phyloP scores from a whole-genome alignment of 2,113 vertebrate genomes.

The Cervus canadensis region DNA sequence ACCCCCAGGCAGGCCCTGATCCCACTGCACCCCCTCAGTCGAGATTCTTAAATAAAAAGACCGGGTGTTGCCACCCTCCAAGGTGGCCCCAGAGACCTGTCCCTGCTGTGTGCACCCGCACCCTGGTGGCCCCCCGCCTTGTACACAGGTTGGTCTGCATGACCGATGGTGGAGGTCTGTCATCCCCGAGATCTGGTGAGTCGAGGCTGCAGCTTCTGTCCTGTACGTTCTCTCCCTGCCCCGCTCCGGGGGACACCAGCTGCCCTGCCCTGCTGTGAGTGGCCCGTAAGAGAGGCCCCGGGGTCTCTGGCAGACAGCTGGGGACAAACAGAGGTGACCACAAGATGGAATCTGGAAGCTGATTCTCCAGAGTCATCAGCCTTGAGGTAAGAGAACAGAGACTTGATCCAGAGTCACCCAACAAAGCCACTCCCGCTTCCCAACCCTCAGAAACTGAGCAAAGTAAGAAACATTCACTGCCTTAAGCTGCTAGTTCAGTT shows the following conservation, averaged over 20 bases:
- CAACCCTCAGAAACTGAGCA: not conserved
- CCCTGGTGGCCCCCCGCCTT: not conserved
- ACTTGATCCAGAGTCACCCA: not conserved
- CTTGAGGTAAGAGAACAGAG: not conserved
- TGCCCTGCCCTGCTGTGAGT: fast-evolving
- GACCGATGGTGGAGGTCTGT: fast-evolving
- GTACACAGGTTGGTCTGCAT: not conserved
- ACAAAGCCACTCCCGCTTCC: not conserved
- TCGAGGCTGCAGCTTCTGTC: not conserved
- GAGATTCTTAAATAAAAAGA: not conserved
- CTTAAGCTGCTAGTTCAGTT: not conserved
- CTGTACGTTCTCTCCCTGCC: too few species aligned
- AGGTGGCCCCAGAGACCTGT: fast-evolving
- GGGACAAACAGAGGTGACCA: not conserved
- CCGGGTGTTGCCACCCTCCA: not conserved
- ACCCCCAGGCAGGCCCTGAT: not conserved
- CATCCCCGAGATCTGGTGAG: not conserved
- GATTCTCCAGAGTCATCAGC: fast-evolving
- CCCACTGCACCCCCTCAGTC: not conserved
- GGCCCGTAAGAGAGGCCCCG: fast-evolving
- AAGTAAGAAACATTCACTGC: too few species aligned
- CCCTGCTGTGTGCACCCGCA: not conserved
- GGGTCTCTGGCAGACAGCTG: not conserved
- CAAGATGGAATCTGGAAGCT: fast-evolving
- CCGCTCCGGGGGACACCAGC: not conserved